Evolutionary conservation across 1,140 invertebrate species (phyloP), one percentile per base, ranked within the genome.

Genomic region (Ceratina calcarata): DNA sequence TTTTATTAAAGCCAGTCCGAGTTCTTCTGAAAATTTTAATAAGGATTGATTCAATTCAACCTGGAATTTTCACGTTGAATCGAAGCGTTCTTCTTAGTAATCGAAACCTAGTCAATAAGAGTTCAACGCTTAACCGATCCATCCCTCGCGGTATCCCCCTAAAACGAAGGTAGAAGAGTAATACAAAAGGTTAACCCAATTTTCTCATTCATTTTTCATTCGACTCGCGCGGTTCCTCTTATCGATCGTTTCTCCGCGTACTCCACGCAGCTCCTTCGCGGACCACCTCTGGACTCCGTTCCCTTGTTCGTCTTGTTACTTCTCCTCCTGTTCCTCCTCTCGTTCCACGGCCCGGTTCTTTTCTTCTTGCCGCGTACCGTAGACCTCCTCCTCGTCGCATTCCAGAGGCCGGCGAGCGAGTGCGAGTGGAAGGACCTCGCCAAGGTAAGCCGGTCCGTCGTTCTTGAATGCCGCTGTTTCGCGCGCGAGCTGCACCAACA

Each of bases 381-480:
- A 60, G 57, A 16, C 51, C 82, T 82, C 84, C 84, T 82, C 51
- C 82, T 82, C 84, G 85, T 87, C 83, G 88, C 89, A 90, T 91
- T 91, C 89, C 89, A 81, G 77, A 82, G 84, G 55, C 78, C 37
- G 37, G 37, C 37, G 37, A 45, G 37, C 37, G 37, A 81, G 53
- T 78, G 82, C 87, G 90, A 91, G 91, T 92, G 91, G 91, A 92
- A 92, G 88, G 91, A 92, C 91, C 91, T 89, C 91, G 91, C 91
- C 91, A 92, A 92, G 91, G 91, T 88, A 90, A 92, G 90, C 91
- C 83, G 85, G 91, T 92, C 68, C 71, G 60, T 84, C 80, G 80
- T 82, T 76, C 83, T 76, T 82, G 71, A 79, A 82, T 85, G 85
- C 60, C 45, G 78, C 76, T 73, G 81, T 86, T 84, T 85, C 81